Percentiles rank a stretch among this genome's conserved stretches.
Evolutionary conservation across 1,140 invertebrate genomes (phyloP).

Genomic region (Saccostrea echinata): DNA sequence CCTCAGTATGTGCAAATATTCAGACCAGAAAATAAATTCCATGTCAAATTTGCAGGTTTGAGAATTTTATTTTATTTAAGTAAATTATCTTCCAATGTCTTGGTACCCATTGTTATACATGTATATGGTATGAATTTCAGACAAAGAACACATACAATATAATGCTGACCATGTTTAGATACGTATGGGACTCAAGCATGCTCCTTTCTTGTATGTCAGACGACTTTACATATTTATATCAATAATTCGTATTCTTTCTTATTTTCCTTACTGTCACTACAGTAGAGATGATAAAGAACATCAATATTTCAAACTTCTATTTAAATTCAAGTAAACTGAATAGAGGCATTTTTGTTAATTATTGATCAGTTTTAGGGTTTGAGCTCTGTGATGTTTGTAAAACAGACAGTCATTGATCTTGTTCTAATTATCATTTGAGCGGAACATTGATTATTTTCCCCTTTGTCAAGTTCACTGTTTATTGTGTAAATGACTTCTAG

Average conservation of each 20-base stretch:
- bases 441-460: not conserved
- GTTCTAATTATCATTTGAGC: not conserved
- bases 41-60: slow-evolving; percentile 95
- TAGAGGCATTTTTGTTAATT: not conserved
- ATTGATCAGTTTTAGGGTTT: not conserved
- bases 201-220: not conserved
- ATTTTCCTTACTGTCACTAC: not conserved
- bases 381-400: not conserved
- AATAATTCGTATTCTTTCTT: not conserved
- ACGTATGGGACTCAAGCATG: not conserved
- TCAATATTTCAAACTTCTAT: not conserved
- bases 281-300: not conserved
- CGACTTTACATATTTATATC: not conserved
- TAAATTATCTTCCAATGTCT: not conserved
- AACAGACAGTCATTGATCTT: not conserved
- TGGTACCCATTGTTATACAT: not conserved
- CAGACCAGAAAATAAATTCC: slow-evolving; percentile 97
- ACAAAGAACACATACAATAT: not conserved
- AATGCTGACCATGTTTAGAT: not conserved
- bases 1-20: slow-evolving; percentile 99
- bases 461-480: not conserved
- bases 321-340: not conserved
- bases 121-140: not conserved
- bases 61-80: not conserved
- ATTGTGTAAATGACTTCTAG: not conserved